Base-by-base conservation (phyloP, 2,888 invertebrate species). In the Cheilosia impressa region DNA sequence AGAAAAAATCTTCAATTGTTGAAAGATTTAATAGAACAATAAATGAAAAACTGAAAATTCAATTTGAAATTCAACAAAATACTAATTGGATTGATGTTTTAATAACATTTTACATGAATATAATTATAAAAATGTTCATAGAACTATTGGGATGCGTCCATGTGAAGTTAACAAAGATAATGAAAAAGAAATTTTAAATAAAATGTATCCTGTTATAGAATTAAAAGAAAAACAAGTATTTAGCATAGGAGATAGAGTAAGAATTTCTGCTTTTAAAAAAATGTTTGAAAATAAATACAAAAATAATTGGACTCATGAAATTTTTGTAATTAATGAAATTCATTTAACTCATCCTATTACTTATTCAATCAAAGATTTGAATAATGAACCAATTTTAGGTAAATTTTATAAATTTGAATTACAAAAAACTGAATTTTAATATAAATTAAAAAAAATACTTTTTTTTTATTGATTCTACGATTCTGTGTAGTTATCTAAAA, bases 11-110 rank as follows among this genome's bases (percentile, higher is more conserved):
- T 13, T 63, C 88, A 47, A 88, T 89, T 34, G 88, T 87, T 10
- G 89, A 89, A 81, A 73, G 89, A 68, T 88, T 88, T 53, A 88
- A 88, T 80, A 65, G 88, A 71, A 89, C 89, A 34, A 63, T 89
- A 19, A 89, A 89, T 80, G 47, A 55, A 53, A 81, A 62, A 53
- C 77, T 89, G 75, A 89, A 81, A 75, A 83, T 87, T 60, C 60
- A 88, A 62, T 89, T 89, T 78, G 88, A 88, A 65, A 62, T 88
- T 45, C 75, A 88, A 68, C 89, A 89, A 60, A 87, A 79, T 38
- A 89, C 50, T 50, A 50, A 19, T 19, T 19, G 19, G 19, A 19
- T 19, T 19, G 19, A 19, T 19, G 19, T 19, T 19, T 19, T 19
- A 19, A 19, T 19, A 19, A 19, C 19, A 19, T 19, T 19, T 19